These are phyloP conservation scores for Cheiracanthium punctorium DNA, from an alignment of 2,888 invertebrate species.

Conservation along the genomic window DNA sequence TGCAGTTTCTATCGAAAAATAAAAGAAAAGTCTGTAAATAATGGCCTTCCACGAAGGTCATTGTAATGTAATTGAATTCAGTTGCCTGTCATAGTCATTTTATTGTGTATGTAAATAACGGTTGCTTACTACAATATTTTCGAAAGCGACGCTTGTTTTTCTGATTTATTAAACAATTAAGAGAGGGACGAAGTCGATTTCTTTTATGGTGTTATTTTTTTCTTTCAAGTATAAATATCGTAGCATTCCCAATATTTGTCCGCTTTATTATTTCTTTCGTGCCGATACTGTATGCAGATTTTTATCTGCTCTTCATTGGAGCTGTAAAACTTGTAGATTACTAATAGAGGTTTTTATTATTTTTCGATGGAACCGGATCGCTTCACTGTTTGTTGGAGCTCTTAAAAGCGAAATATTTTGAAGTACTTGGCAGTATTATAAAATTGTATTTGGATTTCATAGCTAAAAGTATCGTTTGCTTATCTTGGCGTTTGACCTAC, in stretches of 20 bases:
- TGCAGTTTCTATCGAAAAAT: not conserved
- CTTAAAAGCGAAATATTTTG: too few species aligned
- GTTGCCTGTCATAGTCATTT: not conserved
- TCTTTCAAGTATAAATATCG: not conserved
- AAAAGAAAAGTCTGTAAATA: not conserved
- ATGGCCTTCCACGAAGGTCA: not conserved
- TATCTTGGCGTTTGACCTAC: too few species aligned
- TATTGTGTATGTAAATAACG: not conserved
- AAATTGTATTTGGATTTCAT: too few species aligned
- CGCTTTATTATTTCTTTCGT: not conserved
- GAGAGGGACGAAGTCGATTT: not conserved
- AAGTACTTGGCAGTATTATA: too few species aligned
- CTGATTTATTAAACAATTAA: conserved; percentile 3
- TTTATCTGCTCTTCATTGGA: not conserved
- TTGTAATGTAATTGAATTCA: not conserved
- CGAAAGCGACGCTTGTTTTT: not conserved
- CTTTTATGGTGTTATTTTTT: not conserved
- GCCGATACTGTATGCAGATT: not conserved
- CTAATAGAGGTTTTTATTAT: not conserved
- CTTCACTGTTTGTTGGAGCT: too few species aligned
- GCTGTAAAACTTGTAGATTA: not conserved
- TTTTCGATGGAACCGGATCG: too few species aligned
- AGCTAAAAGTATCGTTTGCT: too few species aligned
- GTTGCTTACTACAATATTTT: not conserved
- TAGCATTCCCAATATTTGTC: not conserved